Base-by-base conservation (phyloP, 2,113 vertebrate genomes). In the Daubentonia madagascariensis region DNA sequence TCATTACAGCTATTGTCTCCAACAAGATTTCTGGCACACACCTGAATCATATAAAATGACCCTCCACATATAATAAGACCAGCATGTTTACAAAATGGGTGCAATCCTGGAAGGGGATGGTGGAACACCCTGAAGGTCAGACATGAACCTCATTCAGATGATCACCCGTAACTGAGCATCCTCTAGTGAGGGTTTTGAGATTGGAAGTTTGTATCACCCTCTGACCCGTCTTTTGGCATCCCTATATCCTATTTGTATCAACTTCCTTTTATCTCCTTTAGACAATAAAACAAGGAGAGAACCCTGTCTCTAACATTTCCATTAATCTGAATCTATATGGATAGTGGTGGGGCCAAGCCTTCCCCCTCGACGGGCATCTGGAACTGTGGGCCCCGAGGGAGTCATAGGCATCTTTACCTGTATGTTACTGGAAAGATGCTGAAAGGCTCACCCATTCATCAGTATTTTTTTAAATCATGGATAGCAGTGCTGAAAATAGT, bases 361-460 rank as follows among this genome's bases (percentile, higher is more conserved):
- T 1, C 14, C 6, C 5, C 6, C 7, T 40, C 35, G 52, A 11
- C 14, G 1, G 6, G 1, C 23, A 22, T 32, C 30, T 78, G 45
- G 3, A 48, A 80, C 4, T 72, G 16, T 22, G 25, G 18, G 52
- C 7, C 1, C n/a, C 17, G 3, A 9, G 9, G 3, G 28, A 22
- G 9, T 30, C 37, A 37, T 8, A 12, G 3, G 4, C 5, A 12
- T 67, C 14, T 59, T 88, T 63, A 25, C 5, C 22, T 61, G 8
- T 37, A 3, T 45, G 18, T 12, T 30, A 11, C 3, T 70, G 9
- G 32, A 91, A 68, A 73, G 30, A 80, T 35, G 1, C 13, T 43
- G 61, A 57, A 45, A 63, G 8, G 1, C 4, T 16, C 6, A 8
- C 0, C 1, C 1, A 18, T 9, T 37, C 9, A 16, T 17, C 48